Evolutionary conservation across 2,888 invertebrate genomes (phyloP), one percentile per base, ranked within the genome.

Genomic region (Heliconius hortense): DNA sequence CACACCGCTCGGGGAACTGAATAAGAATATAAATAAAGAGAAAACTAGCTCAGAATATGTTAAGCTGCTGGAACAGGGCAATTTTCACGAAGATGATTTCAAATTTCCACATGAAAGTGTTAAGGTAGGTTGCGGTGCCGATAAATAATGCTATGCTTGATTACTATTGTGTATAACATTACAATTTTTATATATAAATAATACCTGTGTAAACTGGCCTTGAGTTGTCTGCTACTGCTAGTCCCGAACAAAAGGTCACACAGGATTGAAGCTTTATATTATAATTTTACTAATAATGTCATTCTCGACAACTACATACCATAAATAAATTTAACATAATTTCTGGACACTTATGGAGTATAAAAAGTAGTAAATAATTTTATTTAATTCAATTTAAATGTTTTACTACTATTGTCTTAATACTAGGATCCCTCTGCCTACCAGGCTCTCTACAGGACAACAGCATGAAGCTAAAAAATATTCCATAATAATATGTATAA

Each of bases 101-200:
- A 94, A 94, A 82, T 94, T 94, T 83, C 94, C 93, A 7, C 94
- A 94, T 80, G 94, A 94, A 81, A 94, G 94, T 82, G 94, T 91
- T 26, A 91, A 91, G 87, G 90, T 90, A 79, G 73, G 53, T 31
- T 56, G 69, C 24, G 56, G 15, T 53, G 2, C 31, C n/a, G 3
- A 15, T 69, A 1, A 24, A n/a, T n/a, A n/a, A n/a, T n/a, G n/a
- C n/a, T n/a, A n/a, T 48, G 5, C 31, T 60, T 28, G 7, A 21
- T 24, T 71, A 10, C 24, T 60, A 15, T 13, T 35, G 15, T 39
- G 1, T 13, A 1, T 66, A 13, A 39, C n/a, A 39, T 35, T 5
- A 24, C 8, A 11, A 35, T 64, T 64, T 18, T 11, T 1, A 35
- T 35, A 35, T 35, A 35, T 35, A 35, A 10, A 35, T 35, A 64